These are phyloP conservation scores for Corythaeola cristata DNA, from an alignment of 2,113 vertebrate genomes.

Conservation along the genomic window DNA sequence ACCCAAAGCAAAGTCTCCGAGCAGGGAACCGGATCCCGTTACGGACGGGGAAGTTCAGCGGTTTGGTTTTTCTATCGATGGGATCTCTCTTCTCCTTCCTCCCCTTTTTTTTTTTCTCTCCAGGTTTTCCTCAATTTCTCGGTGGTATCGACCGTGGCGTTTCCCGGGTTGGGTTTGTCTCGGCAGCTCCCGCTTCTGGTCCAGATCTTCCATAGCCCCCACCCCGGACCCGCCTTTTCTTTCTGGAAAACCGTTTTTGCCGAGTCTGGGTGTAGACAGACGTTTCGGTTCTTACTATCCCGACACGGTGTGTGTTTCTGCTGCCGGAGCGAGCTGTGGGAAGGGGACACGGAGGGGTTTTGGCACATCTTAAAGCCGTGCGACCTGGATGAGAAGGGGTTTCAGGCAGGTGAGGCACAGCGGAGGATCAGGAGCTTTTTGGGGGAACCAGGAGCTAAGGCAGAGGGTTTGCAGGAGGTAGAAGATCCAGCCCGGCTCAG, in stretches of 20 bases:
- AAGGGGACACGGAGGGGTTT: neutral
- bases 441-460: neutral
- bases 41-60: accelerated
- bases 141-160: accelerated
- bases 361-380: neutral
- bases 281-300: neutral
- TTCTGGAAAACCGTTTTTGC: neutral
- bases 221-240: accelerated
- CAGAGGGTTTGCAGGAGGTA: neutral
- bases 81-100: neutral
- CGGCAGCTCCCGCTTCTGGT: accelerated
- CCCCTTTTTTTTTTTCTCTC: neutral
- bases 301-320: neutral
- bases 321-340: neutral
- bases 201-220: neutral
- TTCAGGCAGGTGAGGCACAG: neutral
- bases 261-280: accelerated
- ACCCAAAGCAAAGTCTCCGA: neutral
- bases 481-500: neutral
- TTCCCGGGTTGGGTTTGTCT: neutral
- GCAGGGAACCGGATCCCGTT: accelerated
- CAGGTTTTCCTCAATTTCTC: neutral
- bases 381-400: neutral
- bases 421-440: neutral
- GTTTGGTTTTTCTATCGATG: accelerated